phyloP scores from a whole-genome alignment of 35 echinoderm and acorn worm genomes.

The Ptychodera flava region DNA sequence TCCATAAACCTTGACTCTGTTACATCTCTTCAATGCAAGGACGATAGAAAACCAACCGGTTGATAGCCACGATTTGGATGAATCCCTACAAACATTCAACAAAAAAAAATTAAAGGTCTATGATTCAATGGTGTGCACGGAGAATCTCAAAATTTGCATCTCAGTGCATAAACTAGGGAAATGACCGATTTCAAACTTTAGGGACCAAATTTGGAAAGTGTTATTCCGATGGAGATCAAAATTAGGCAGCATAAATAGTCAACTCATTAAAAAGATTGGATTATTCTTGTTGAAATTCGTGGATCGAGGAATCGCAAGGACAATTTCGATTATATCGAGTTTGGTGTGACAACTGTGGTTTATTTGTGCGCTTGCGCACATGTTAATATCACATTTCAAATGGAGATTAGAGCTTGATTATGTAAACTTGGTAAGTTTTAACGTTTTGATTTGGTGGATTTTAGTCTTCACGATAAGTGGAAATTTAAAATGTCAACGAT shows the following conservation, averaged over 20 bases:
- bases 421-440: too few relatives aligned
- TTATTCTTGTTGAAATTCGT: too few relatives aligned
- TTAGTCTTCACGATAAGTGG: too few relatives aligned
- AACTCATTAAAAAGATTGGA: too few relatives aligned
- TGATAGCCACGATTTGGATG: slow-evolving; percentile 83
- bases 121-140: neutral
- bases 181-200: neutral
- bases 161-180: neutral
- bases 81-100: slow-evolving; percentile 38
- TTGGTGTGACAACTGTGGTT: too few relatives aligned
- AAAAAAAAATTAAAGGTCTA: slow-evolving; percentile 14
- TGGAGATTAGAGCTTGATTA: too few relatives aligned
- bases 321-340: too few relatives aligned
- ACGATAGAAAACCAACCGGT: slow-evolving; percentile 82
- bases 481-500: too few relatives aligned
- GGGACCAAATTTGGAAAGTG: neutral
- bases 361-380: too few relatives aligned
- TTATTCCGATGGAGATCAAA: neutral
- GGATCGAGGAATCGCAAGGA: too few relatives aligned
- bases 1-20: slow-evolving; percentile 77
- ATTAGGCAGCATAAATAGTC: neutral
- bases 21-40: slow-evolving; percentile 78
- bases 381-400: too few relatives aligned
- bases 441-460: too few relatives aligned
- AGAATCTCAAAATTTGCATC: neutral